These are phyloP conservation scores for Drosophila silvestris DNA, from an alignment of 2,888 invertebrate genomes.

Conservation along the genomic window DNA sequence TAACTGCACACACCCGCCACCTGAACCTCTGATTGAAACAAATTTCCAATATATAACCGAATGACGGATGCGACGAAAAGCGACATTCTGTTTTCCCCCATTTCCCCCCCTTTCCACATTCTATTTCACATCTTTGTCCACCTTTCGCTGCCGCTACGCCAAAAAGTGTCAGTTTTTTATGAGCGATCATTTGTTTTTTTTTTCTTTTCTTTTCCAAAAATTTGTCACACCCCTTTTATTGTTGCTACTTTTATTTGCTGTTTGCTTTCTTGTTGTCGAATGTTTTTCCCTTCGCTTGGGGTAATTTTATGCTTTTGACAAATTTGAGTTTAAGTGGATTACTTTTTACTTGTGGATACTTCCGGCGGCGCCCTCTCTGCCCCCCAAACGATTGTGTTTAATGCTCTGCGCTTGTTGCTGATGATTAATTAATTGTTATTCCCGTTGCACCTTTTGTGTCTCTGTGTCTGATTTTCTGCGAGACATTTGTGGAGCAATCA, in stretches of 20 bases:
- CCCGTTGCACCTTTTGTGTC: slow-evolving; percentile 18
- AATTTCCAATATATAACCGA: slow-evolving; percentile 77
- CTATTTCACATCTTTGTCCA: slow-evolving; percentile 8
- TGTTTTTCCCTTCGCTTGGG: slow-evolving; percentile 31
- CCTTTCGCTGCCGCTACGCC: slow-evolving; percentile 48
- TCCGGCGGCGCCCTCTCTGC: background rate
- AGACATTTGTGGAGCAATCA: slow-evolving; percentile 52
- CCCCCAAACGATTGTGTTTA: slow-evolving; percentile 28
- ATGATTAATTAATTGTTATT: slow-evolving; percentile 74
- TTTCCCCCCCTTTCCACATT: background rate
- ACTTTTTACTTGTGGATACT: slow-evolving; percentile 62
- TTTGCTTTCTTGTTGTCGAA: slow-evolving; percentile 55
- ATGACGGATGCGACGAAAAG: slow-evolving; percentile 75
- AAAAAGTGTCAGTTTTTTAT: slow-evolving; percentile 80
- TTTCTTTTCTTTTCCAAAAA: slow-evolving; percentile 10
- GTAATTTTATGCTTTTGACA: slow-evolving; percentile 74
- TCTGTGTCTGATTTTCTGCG: slow-evolving; percentile 25
- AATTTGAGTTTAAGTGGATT: slow-evolving; percentile 80
- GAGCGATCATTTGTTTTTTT: slow-evolving; percentile 74
- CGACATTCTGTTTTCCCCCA: slow-evolving; percentile 27
- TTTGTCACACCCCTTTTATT: slow-evolving; percentile 30
- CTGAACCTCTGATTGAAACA: slow-evolving; percentile 77
- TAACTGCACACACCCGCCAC: slow-evolving; percentile 20
- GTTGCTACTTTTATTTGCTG: slow-evolving; percentile 48
- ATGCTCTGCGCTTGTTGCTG: slow-evolving; percentile 40